phyloP scores from a whole-genome alignment of 2,797 vertebrate species.

The Crocodylus rhombifer region DNA sequence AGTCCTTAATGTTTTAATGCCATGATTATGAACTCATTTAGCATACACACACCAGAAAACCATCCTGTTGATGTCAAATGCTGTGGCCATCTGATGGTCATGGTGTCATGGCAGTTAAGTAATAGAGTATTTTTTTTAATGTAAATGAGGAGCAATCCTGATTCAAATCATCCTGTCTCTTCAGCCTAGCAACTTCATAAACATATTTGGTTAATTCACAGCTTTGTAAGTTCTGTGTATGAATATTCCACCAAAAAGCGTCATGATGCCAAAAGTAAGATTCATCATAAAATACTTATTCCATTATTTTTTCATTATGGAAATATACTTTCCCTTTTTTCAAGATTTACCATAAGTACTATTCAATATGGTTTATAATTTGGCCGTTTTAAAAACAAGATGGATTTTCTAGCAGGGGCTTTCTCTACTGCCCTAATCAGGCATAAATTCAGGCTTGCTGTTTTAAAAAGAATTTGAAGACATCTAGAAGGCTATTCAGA shows the following conservation, averaged over 20 bases:
- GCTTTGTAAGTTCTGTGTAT: neutral
- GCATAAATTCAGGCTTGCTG: slow-evolving; percentile 33
- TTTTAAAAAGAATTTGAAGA: slow-evolving; percentile 50
- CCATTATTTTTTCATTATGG: neutral
- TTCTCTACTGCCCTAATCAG: slow-evolving; percentile 33
- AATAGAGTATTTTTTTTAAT: neutral
- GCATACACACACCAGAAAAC: too few species aligned
- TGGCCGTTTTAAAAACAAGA: slow-evolving; percentile 4
- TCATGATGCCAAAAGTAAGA: neutral
- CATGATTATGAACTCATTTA: neutral
- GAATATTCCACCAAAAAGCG: neutral
- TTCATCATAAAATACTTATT: neutral
- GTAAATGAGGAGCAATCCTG: neutral
- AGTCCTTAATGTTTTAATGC: too few species aligned
- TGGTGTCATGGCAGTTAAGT: neutral
- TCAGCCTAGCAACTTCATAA: neutral
- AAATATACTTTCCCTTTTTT: neutral
- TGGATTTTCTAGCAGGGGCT: slow-evolving; percentile 1
- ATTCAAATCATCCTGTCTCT: neutral
- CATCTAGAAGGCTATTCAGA: slow-evolving; percentile 54
- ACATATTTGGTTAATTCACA: neutral
- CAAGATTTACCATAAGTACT: neutral
- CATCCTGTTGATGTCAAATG: neutral
- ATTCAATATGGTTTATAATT: neutral
- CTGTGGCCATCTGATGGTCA: neutral